phyloP scores from a whole-genome alignment of 2,888 invertebrate species.

The Bhutanitis thaidina region DNA sequence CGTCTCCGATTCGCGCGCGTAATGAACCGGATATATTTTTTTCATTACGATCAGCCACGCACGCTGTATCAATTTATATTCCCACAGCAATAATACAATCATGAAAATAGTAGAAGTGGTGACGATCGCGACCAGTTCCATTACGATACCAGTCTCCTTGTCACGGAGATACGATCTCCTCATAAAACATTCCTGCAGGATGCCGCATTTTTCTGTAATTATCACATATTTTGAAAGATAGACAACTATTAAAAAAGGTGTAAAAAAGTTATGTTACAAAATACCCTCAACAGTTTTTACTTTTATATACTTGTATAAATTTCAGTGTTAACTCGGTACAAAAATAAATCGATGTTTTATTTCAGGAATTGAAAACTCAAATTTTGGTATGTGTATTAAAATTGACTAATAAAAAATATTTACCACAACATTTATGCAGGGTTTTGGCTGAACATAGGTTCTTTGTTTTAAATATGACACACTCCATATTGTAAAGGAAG shows the following conservation, averaged over 20 bases:
- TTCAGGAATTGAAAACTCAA: too few relatives aligned
- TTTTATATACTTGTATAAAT: too few relatives aligned
- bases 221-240: not conserved
- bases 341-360: too few relatives aligned
- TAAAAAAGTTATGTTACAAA: too few relatives aligned
- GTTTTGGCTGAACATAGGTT: slow-evolving; percentile 44
- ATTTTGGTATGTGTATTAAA: too few relatives aligned
- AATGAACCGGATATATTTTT: not conserved
- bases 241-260: too few relatives aligned
- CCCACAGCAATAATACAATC: slow-evolving; percentile 45
- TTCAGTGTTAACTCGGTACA: too few relatives aligned
- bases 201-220: slow-evolving; percentile 55
- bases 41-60: slow-evolving; percentile 26
- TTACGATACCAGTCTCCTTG: slow-evolving; percentile 38
- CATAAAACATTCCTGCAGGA: slow-evolving; percentile 55
- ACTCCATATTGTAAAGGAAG: slow-evolving; percentile 63
- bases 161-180: slow-evolving; percentile 40
- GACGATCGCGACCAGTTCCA: slow-evolving; percentile 45
- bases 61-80: slow-evolving; percentile 46
- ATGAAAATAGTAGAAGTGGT: slow-evolving; percentile 38
- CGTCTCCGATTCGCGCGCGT: not conserved
- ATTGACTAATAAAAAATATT: not conserved
- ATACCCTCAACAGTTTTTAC: too few relatives aligned
- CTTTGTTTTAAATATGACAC: slow-evolving; percentile 41
- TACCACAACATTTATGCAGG: slow-evolving; percentile 64